A percentile compares a stretch with the other conserved stretches of the same genome.
phyloP scores from a whole-genome alignment of 2,888 invertebrate species.

The Perithous albicinctus region DNA sequence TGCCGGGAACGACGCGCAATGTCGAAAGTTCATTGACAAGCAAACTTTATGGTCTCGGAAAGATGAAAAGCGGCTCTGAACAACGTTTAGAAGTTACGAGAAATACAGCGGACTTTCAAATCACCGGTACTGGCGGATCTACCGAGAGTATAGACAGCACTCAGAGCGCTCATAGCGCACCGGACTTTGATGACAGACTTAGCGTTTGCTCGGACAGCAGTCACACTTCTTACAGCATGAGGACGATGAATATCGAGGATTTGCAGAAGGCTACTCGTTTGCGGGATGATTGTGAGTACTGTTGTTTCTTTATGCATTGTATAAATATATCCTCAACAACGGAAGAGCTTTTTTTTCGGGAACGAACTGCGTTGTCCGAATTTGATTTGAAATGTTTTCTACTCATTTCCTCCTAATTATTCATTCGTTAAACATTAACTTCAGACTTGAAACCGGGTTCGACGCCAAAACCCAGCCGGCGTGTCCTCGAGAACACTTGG shows the following conservation, averaged over 20 bases:
- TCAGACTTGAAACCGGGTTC: conserved; percentile 74
- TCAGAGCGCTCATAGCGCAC: conserved; percentile 82
- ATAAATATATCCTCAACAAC: too few relatives aligned
- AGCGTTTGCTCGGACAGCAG: conserved; percentile 81
- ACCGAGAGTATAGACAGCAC: conserved; percentile 83
- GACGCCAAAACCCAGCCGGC: conserved; percentile 73
- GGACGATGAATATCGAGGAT: conserved; percentile 76
- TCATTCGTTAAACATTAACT: neutral
- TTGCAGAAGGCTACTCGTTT: conserved; percentile 76
- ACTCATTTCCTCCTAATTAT: neutral
- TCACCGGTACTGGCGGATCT: conserved; percentile 76
- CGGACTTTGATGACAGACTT: conserved; percentile 81
- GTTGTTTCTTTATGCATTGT: too few relatives aligned
- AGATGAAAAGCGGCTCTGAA: conserved; percentile 79
- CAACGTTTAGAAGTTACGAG: conserved; percentile 76
- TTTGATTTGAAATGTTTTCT: too few relatives aligned
- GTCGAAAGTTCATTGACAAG: conserved; percentile 70
- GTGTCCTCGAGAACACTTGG: conserved; percentile 78
- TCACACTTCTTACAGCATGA: conserved; percentile 78
- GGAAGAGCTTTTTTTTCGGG: neutral
- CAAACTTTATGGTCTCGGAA: conserved; percentile 73
- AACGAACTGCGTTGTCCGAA: too few relatives aligned
- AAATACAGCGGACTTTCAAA: conserved; percentile 72
- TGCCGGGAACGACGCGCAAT: conserved; percentile 75
- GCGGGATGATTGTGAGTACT: conserved; percentile 78